Evolutionary conservation across 1,140 invertebrate genomes (phyloP).

Genomic region (Meloidogyne floridensis): DNA sequence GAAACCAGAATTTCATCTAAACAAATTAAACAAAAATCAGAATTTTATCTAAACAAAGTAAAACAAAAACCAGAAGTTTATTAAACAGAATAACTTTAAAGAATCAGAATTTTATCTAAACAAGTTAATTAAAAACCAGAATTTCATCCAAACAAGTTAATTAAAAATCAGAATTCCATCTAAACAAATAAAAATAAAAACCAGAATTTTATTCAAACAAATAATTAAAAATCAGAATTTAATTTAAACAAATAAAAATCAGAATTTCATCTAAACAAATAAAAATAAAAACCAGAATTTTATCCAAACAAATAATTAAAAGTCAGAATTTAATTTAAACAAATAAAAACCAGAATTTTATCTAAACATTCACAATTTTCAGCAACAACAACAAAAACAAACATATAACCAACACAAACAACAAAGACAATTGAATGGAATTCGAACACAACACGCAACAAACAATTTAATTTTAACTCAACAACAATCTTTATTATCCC

Average conservation of each 20-base stretch:
- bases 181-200: neutral
- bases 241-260: neutral
- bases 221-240: too few species aligned
- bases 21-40: too few species aligned
- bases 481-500: neutral
- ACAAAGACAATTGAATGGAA: constrained; percentile 3
- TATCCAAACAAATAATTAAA: neutral
- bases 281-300: neutral
- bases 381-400: constrained; percentile 4
- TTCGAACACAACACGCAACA: neutral
- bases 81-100: too few species aligned
- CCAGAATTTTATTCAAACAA: too few species aligned
- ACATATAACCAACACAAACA: neutral
- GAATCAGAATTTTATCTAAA: neutral
- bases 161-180: neutral
- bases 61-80: too few species aligned
- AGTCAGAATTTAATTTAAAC: neutral
- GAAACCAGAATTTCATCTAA: neutral
- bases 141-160: neutral
- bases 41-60: too few species aligned
- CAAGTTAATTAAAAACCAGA: neutral
- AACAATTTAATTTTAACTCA: neutral
- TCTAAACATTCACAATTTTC: neutral
- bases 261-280: neutral
- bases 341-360: neutral